Percentiles rank a stretch among this genome's conserved stretches.
These are phyloP conservation scores for Urocynchramus pylzowi DNA, from an alignment of 2,113 vertebrate genomes.

Conservation along the genomic window DNA sequence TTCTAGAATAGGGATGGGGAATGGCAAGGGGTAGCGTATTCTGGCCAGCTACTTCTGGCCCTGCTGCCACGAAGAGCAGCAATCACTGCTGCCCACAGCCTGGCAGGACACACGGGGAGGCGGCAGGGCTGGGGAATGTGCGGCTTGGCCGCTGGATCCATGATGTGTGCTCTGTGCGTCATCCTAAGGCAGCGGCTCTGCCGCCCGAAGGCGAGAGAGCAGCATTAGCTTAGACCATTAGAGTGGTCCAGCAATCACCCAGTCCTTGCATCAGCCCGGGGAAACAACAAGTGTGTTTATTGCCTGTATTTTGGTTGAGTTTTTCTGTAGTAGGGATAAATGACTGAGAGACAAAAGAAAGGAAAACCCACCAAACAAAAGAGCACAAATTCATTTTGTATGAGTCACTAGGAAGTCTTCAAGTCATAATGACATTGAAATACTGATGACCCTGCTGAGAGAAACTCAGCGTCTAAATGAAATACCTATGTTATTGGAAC, in stretches of 20 bases:
- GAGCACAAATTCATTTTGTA: not conserved
- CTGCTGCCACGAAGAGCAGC: not conserved
- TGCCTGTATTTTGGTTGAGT: not conserved
- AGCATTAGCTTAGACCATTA: not conserved
- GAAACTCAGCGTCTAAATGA: not conserved
- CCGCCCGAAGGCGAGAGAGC: not conserved
- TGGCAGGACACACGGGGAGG: accelerated
- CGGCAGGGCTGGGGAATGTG: not conserved
- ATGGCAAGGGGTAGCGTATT: too few species aligned
- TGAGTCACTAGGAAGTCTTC: not conserved
- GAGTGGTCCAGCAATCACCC: not conserved
- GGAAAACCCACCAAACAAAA: not conserved
- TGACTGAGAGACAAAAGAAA: not conserved
- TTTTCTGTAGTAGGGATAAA: not conserved
- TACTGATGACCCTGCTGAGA: not conserved
- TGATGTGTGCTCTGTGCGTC: accelerated
- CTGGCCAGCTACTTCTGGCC: too few species aligned
- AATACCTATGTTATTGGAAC: not conserved
- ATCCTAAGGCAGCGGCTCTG: accelerated
- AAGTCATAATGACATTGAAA: not conserved
- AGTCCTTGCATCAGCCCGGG: not conserved
- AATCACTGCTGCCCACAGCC: not conserved
- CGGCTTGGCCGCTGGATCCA: accelerated
- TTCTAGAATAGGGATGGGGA: not conserved
- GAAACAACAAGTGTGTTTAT: not conserved